phyloP scores from a whole-genome alignment of 2,113 vertebrate genomes.

The Felis chaus region DNA sequence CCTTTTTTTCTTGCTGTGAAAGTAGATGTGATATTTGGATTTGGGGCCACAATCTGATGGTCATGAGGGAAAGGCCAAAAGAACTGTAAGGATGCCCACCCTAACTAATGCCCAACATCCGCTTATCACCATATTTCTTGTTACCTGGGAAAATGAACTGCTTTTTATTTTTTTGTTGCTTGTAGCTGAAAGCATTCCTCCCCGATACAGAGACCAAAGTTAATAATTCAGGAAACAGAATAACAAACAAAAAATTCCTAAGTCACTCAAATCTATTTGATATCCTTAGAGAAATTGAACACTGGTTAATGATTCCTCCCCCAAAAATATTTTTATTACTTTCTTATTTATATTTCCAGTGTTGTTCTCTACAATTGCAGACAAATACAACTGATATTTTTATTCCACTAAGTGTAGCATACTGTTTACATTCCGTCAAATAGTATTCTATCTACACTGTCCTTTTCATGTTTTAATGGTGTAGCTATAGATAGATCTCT shows the following conservation, averaged over 20 bases:
- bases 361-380: background rate
- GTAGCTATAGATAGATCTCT: background rate
- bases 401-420: background rate
- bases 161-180: background rate
- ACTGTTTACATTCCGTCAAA: background rate
- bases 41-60: background rate
- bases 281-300: background rate
- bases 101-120: background rate
- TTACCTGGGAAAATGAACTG: background rate
- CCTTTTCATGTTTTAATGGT: background rate
- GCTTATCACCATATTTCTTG: background rate
- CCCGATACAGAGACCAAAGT: background rate
- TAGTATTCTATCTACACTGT: background rate
- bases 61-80: background rate
- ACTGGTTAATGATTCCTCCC: background rate
- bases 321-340: background rate
- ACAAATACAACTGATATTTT: background rate
- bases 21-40: background rate
- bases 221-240: background rate
- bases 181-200: background rate
- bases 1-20: background rate
- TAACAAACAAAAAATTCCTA: background rate
- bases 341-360: background rate
- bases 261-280: background rate
- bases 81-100: background rate